Conservation (phyloP, 2,113 vertebrate species). For the Sphyrna mokarran region DNA sequence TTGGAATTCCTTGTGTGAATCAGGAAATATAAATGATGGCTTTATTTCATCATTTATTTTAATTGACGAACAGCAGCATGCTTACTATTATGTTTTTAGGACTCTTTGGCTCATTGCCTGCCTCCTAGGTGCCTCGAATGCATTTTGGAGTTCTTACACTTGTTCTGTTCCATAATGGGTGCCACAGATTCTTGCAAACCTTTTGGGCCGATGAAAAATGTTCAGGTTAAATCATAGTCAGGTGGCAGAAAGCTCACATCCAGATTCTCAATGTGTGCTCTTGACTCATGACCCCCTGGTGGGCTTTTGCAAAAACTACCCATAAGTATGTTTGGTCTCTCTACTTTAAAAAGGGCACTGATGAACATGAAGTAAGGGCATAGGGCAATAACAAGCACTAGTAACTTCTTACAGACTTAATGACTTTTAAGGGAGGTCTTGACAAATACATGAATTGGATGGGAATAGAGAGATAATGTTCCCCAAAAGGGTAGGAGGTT, state of each 20-base stretch:
- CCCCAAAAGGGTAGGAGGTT: too few relatives aligned
- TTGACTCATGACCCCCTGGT: not conserved
- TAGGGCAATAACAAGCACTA: not conserved
- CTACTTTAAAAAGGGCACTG: not conserved
- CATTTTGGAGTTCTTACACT: not conserved
- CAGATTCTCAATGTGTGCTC: not conserved
- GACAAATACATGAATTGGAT: too few relatives aligned
- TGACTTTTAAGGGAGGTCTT: too few relatives aligned
- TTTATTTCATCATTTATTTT: not conserved
- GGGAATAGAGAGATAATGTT: too few relatives aligned
- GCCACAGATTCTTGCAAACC: not conserved
- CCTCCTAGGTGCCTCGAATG: too few relatives aligned
- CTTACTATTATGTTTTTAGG: not conserved
- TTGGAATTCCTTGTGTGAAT: not conserved
- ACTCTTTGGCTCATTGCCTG: not conserved
- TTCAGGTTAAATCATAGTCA: not conserved
- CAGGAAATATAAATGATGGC: not conserved
- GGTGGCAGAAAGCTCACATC: not conserved
- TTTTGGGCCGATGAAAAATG: not conserved
- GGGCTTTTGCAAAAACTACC: not conserved
- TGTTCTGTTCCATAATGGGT: not conserved
- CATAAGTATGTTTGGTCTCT: not conserved
- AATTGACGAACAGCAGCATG: not conserved
- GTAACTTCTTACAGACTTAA: too few relatives aligned
- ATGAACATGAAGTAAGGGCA: not conserved